phyloP scores from a whole-genome alignment of 2,888 invertebrate genomes.

The Euspilapteryx auroguttella region DNA sequence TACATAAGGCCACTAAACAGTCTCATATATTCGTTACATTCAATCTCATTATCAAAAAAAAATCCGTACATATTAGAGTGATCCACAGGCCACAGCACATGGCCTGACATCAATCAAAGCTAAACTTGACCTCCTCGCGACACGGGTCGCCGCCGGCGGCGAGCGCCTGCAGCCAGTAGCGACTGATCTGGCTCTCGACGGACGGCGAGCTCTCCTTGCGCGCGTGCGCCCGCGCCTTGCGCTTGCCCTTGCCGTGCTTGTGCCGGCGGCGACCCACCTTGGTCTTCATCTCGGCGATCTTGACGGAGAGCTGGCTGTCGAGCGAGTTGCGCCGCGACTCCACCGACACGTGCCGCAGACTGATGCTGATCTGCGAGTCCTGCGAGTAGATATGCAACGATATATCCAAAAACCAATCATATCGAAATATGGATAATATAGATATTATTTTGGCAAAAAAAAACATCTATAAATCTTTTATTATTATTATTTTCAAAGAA shows the following conservation, averaged over 20 bases:
- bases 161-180: slow-evolving; percentile 66
- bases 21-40: too few relatives aligned
- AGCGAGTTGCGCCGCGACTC: slow-evolving; percentile 86
- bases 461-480: too few relatives aligned
- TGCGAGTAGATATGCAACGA: too few relatives aligned
- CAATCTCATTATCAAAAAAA: too few relatives aligned
- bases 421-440: too few relatives aligned
- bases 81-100: too few relatives aligned
- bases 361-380: slow-evolving; percentile 74
- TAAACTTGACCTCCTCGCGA: slow-evolving; percentile 53
- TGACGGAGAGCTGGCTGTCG: slow-evolving; percentile 84
- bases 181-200: slow-evolving; percentile 76
- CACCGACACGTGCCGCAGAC: slow-evolving; percentile 79
- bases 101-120: slow-evolving; percentile 41
- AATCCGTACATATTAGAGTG: too few relatives aligned
- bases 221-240: slow-evolving; percentile 36
- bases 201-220: slow-evolving; percentile 75
- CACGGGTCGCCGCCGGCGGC: slow-evolving; percentile 59
- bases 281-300: slow-evolving; percentile 82
- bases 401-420: too few relatives aligned
- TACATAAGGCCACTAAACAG: too few relatives aligned
- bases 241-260: slow-evolving; percentile 41
- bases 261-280: slow-evolving; percentile 61
- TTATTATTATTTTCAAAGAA: too few relatives aligned
- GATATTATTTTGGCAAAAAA: too few relatives aligned